These are phyloP conservation scores for Resseliella maxima DNA, from an alignment of 2,888 invertebrate genomes.

Conservation along the genomic window DNA sequence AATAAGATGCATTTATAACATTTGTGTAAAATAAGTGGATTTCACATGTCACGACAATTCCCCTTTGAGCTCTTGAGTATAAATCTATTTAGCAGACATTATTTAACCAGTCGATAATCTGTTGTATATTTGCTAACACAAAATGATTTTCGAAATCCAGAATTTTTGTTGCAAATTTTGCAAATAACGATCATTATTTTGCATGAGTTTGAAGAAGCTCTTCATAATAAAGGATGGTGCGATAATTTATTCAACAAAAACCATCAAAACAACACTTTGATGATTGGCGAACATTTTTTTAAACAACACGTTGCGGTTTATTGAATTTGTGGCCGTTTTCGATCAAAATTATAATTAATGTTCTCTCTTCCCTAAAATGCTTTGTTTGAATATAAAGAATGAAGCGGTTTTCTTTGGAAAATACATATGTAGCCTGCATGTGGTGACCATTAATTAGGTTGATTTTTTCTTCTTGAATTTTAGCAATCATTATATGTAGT, in stretches of 20 bases:
- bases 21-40: background rate
- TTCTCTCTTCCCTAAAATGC: background rate
- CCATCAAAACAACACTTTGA: constrained; percentile 41
- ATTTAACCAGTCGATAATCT: background rate
- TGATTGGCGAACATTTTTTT: constrained; percentile 10
- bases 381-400: background rate
- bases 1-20: background rate
- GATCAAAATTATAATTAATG: constrained; percentile 30
- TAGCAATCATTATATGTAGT: background rate
- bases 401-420: background rate
- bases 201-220: constrained; percentile 27
- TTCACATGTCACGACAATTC: background rate
- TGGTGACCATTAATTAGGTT: background rate
- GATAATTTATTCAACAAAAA: constrained; percentile 41
- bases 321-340: constrained; percentile 1
- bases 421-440: background rate
- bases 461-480: background rate
- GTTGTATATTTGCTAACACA: background rate
- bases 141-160: no score
- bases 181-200: constrained; percentile 35
- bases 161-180: background rate
- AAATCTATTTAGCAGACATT: background rate
- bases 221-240: background rate
- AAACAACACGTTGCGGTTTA: constrained; percentile 7
- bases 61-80: background rate